Conservation (phyloP, 2,888 invertebrate species). For the Epistrophe eligans region DNA sequence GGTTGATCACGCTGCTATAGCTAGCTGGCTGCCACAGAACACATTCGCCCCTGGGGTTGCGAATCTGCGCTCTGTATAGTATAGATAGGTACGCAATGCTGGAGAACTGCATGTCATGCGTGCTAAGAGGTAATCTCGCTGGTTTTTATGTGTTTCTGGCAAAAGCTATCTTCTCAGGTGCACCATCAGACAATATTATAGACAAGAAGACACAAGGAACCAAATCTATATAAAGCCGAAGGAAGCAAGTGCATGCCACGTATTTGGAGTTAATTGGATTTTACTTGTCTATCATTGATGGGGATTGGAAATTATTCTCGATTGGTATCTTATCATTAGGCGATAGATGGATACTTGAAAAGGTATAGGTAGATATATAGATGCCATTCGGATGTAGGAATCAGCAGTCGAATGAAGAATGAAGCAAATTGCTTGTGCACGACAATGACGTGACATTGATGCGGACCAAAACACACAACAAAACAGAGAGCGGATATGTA, state of each 20-base stretch:
- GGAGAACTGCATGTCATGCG: conserved; percentile 71
- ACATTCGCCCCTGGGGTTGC: conserved; percentile 44
- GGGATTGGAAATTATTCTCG: conserved; percentile 78
- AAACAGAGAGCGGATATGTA: conserved; percentile 56
- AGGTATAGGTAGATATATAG: conserved; percentile 14
- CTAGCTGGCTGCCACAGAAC: neutral
- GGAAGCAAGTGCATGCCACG: conserved; percentile 77
- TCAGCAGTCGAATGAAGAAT: conserved; percentile 70
- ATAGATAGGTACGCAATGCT: conserved; percentile 62
- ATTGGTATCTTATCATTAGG: conserved; percentile 75
- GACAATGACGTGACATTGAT: conserved; percentile 70
- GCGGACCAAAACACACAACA: conserved; percentile 13
- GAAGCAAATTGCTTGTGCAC: conserved; percentile 76
- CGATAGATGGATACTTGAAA: conserved; percentile 55
- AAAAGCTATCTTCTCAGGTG: conserved; percentile 55
- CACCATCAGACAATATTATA: neutral
- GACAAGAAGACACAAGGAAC: conserved; percentile 25
- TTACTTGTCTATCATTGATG: conserved; percentile 79
- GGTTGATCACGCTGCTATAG: conserved; percentile 45
- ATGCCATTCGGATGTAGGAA: conserved; percentile 68
- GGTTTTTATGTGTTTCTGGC: conserved; percentile 55
- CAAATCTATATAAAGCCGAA: conserved; percentile 25
- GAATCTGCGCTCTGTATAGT: neutral
- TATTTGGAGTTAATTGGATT: conserved; percentile 83
- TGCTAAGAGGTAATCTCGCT: conserved; percentile 78